Percentiles rank a stretch among this genome's conserved stretches.
Evolutionary conservation across 2,113 vertebrate genomes (phyloP).

Genomic region (Cheirogaleus medius): DNA sequence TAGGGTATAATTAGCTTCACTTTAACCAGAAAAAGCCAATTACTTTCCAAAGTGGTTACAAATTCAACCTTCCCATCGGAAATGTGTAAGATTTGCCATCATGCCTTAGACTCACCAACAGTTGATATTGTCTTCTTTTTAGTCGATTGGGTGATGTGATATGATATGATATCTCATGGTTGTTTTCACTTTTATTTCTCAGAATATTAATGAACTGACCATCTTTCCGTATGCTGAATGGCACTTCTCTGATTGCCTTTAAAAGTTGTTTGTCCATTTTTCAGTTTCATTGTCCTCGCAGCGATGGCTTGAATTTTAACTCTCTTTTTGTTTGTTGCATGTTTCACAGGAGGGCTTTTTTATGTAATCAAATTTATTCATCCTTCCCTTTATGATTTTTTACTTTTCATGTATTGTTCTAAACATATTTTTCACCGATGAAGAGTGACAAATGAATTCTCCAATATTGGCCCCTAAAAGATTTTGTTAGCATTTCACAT

Average conservation of each 20-base stretch:
- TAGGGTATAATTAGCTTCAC: background rate
- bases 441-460: background rate
- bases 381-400: background rate
- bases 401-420: background rate
- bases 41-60: background rate
- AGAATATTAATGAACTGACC: background rate
- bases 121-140: fast-evolving
- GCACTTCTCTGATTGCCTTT: background rate
- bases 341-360: background rate
- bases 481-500: background rate
- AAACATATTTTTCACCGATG: background rate
- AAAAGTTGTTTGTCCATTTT: background rate
- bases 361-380: background rate
- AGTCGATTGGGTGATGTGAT: background rate
- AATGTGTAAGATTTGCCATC: background rate
- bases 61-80: background rate
- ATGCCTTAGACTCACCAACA: background rate
- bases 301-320: background rate
- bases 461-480: background rate
- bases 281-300: background rate
- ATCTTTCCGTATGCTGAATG: background rate
- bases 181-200: background rate
- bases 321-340: background rate
- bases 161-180: background rate
- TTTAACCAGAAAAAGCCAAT: background rate